phyloP scores from a whole-genome alignment of 2,797 vertebrate genomes.

The Myoxocephalus aenaeus region DNA sequence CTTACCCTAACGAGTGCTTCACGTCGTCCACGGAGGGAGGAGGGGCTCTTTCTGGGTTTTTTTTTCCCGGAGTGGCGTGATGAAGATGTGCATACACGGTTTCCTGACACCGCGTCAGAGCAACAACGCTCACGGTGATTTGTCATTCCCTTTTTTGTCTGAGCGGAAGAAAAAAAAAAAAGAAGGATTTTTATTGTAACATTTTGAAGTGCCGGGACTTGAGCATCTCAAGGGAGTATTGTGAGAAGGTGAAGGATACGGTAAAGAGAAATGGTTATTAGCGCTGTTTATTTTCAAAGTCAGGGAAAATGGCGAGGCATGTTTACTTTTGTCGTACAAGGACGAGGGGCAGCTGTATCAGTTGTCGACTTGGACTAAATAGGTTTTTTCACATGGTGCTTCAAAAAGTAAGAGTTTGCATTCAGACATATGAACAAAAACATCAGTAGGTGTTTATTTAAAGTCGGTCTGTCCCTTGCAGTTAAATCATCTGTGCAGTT shows the following conservation, averaged over 20 bases:
- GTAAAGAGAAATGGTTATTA: constrained; percentile 11
- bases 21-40: constrained; percentile 13
- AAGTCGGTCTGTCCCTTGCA: background rate
- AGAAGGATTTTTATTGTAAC: background rate
- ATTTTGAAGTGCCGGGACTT: constrained; percentile 18
- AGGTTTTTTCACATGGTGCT: background rate
- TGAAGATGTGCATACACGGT: constrained; percentile 18
- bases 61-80: background rate
- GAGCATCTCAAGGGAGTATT: constrained; percentile 23
- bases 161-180: background rate
- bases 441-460: background rate
- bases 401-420: constrained; percentile 1
- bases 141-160: constrained; percentile 11
- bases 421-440: background rate
- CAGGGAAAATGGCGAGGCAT: constrained; percentile 8
- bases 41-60: constrained; percentile 21
- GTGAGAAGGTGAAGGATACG: constrained; percentile 32
- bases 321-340: constrained; percentile 16
- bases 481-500: background rate
- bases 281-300: constrained; percentile 16
- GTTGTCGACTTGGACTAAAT: constrained; percentile 15
- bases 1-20: constrained; percentile 61
- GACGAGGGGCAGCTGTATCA: background rate
- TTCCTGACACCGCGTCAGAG: constrained; percentile 29
- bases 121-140: constrained; percentile 18